phyloP scores from a whole-genome alignment of 2,113 vertebrate genomes.

The Arizona elegans region DNA sequence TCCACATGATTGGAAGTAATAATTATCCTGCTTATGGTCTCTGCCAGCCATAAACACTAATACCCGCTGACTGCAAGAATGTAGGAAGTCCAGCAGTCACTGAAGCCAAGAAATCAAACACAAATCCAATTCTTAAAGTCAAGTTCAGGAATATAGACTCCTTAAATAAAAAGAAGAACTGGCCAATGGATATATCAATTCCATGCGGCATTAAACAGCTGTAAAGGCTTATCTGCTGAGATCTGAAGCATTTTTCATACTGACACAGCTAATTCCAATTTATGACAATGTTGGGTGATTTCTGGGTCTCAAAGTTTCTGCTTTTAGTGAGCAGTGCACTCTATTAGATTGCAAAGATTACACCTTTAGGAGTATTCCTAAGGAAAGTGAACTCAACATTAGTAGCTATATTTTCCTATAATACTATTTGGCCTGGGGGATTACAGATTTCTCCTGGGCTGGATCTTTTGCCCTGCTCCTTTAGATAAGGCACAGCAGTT shows the following conservation, averaged over 20 bases:
- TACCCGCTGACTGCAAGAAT: not conserved
- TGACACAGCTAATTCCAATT: not conserved
- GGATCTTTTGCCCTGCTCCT: not conserved
- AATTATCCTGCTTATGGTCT: not conserved
- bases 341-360: not conserved
- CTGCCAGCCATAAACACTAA: not conserved
- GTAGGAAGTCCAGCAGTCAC: not conserved
- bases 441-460: not conserved
- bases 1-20: not conserved
- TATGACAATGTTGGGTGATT: not conserved
- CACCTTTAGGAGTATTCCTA: not conserved
- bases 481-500: not conserved
- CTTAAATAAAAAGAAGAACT: not conserved
- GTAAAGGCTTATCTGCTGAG: not conserved
- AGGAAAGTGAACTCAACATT: not conserved
- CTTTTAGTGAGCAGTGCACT: not conserved
- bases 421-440: not conserved
- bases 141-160: not conserved
- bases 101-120: not conserved
- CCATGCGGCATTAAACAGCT: not conserved
- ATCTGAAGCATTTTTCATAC: not conserved
- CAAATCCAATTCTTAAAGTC: not conserved
- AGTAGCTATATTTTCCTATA: not conserved
- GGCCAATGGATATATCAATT: not conserved
- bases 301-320: not conserved